Base-by-base conservation (phyloP, 2,113 vertebrate species). In the Eptesicus fuscus region DNA sequence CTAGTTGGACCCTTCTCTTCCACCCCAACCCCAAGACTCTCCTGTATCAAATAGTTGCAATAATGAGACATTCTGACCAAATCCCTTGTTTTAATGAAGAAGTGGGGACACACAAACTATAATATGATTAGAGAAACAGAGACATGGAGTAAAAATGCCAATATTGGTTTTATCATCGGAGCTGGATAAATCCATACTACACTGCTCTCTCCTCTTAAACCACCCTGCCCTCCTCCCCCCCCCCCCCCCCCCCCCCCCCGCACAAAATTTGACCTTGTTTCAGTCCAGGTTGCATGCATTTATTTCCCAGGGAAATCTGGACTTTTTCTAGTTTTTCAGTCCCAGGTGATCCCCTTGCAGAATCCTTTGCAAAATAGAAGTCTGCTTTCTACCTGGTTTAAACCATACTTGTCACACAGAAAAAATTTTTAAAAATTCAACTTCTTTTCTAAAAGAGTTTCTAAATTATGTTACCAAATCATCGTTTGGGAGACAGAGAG, bases 401-500 rank as follows among this genome's bases (percentile, higher is more conserved):
- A 96, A 69, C 14, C 22, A 23, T 65, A 42, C 59, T 49, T 65
- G 37, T 88, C 61, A 74, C 44, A 77, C 47, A 2, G 37, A n/a
- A 1, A 2, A 49, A 37, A n/a, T 49, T 28, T 82, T 74, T 22
- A 9, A 23, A 22, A 59, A 59, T 10, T 59, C 23, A 78, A 25
- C 7, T 73, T 88, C 37, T 7, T 87, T 94, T 79, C 73, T 71
- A 25, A 0, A 42, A 28, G 23, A 30, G 3, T 88, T 92, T 95
- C 69, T 94, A 74, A 95, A 74, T 93, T 71, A 40, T 32, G 16
- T 84, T 83, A 67, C 44, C 42, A 77, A 44, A n/a, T 90, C 56
- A 16, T 4, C 37, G 28, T 92, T 77, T 74, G 78, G 65, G 42
- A 91, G 51, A 77, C 35, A 89, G 23, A 42, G 25, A 88, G 63